phyloP scores from a whole-genome alignment of 2,113 vertebrate genomes.

The Toxostoma redivivum region DNA sequence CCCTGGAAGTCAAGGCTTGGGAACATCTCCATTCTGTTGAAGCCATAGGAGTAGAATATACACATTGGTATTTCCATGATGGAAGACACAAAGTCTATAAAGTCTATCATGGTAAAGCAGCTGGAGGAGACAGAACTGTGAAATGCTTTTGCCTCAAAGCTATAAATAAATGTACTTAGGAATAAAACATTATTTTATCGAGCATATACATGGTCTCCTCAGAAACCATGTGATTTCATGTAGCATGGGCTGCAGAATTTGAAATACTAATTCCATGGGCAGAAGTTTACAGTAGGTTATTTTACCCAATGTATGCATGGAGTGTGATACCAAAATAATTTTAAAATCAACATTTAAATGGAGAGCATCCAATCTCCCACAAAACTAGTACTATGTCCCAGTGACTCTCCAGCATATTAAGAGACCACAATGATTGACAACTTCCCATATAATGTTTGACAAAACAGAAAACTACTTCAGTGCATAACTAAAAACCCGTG shows the following conservation, averaged over 20 bases:
- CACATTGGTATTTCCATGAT: neutral
- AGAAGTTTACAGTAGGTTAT: neutral
- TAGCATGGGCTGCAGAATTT: neutral
- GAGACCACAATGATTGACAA: neutral
- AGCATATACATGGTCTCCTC: neutral
- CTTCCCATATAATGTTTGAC: neutral
- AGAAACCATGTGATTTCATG: neutral
- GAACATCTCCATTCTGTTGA: neutral
- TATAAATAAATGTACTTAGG: neutral
- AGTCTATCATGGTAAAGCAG: neutral
- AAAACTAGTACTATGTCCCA: neutral
- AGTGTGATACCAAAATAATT: neutral
- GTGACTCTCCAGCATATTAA: neutral
- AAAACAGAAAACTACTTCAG: neutral
- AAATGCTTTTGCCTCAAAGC: neutral
- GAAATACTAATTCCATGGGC: neutral
- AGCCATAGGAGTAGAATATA: neutral
- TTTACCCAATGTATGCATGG: neutral
- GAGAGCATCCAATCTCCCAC: neutral
- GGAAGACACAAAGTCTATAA: neutral
- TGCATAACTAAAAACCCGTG: neutral
- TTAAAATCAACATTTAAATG: neutral
- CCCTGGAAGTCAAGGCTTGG: neutral
- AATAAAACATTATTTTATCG: slow-evolving; percentile 9
- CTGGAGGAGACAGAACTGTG: neutral